Conservation (phyloP, 2,797 vertebrate genomes). For the Pangasius mekongensis region DNA sequence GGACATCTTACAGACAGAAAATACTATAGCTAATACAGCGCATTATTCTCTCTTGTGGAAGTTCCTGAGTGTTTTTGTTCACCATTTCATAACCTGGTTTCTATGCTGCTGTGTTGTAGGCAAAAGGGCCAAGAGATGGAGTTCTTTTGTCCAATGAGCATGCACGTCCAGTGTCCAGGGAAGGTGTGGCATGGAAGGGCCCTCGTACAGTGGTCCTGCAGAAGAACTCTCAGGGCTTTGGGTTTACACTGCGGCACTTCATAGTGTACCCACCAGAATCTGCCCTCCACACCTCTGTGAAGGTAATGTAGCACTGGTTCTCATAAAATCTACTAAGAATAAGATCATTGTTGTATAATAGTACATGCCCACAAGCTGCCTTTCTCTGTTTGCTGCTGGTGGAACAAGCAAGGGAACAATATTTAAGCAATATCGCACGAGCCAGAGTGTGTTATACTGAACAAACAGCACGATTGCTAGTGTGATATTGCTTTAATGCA, state of each 20-base stretch:
- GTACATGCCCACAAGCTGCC: not conserved
- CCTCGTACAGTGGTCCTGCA: slow-evolving; percentile 82
- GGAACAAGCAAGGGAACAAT: not conserved
- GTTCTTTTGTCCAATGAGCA: slow-evolving; percentile 77
- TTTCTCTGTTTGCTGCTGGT: not conserved
- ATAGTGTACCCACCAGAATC: slow-evolving; percentile 95
- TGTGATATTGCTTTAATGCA: not conserved
- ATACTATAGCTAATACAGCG: not conserved
- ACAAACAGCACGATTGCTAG: not conserved
- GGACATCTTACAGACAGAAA: not conserved
- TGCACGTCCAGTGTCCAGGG: slow-evolving; percentile 68
- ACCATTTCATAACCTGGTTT: not conserved
- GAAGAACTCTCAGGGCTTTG: slow-evolving; percentile 89
- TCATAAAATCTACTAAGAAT: not conserved
- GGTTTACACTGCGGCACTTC: slow-evolving; percentile 95
- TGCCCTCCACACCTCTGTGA: slow-evolving; percentile 75
- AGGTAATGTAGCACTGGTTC: slow-evolving; percentile 70
- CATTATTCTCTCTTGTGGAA: not conserved
- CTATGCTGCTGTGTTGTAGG: slow-evolving; percentile 61
- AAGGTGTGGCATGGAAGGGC: slow-evolving; percentile 77
- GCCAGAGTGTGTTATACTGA: not conserved
- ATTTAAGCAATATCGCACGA: not conserved
- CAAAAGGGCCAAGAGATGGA: slow-evolving; percentile 80
- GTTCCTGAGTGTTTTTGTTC: not conserved
- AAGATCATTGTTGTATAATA: not conserved